Evolutionary conservation across 2,113 vertebrate genomes (phyloP), one percentile per base, ranked within the genome.

Genomic region (Paratilapia polleni): DNA sequence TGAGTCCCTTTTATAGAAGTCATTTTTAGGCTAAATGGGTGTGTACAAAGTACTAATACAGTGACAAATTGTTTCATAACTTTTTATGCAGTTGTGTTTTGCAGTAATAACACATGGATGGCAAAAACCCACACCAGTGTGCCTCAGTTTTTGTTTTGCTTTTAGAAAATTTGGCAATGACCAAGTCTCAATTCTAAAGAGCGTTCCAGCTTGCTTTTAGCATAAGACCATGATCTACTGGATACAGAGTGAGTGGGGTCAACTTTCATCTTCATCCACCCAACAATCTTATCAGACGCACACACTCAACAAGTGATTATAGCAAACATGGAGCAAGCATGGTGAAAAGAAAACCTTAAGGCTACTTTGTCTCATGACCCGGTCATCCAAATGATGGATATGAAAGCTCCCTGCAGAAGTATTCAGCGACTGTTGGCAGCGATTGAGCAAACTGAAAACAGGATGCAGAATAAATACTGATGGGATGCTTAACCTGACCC

Each of bases 251-350:
- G 54, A 77, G 56, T 4, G 58, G 34, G 83, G 78, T 86, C 80
- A 31, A 56, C 82, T 87, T 87, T 90, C 77, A 92, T 90, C 77
- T 86, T 52, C 73, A 82, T 74, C 78, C 58, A 64, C 56, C 59
- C 26, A 79, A 81, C n/a, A 87, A 75, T 89, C 78, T 73, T 77
- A 88, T 84, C 62, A 68, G 64, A 80, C 22, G 64, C 60, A 63
- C 57, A 17, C 77, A 89, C 70, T 80, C 70, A 77, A 52, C 86
- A 61, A 66, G 79, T 81, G 61, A 70, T 28, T 56, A 59, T 20
- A 82, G 24, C 49, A 84, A 90, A 78, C 49, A 70, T 12, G 64
- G 41, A 68, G 9, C 77, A 90, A 83, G 80, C 57, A 64, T 3
- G 8, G 75, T 73, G 47, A 78, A 41, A 75, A 80, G 57, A 74